These are phyloP conservation scores for Zaprionus lineosus DNA, from an alignment of 2,888 invertebrate species.

Conservation along the genomic window DNA sequence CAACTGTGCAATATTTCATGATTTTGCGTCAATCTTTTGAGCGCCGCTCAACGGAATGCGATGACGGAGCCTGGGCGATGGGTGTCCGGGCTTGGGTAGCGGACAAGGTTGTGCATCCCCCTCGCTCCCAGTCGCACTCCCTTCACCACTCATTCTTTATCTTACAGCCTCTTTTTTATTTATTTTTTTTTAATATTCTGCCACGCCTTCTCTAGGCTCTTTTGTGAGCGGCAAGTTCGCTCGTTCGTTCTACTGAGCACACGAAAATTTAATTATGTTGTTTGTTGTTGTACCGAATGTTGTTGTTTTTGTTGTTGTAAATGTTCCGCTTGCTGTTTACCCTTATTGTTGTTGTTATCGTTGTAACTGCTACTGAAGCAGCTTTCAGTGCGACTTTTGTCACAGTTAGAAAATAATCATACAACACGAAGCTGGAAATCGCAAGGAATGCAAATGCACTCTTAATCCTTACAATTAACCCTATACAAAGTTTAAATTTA, in stretches of 20 bases:
- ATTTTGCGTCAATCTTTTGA: constrained; percentile 68
- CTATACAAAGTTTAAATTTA: too few species aligned
- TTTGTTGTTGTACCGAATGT: constrained; percentile 22
- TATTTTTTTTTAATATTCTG: too few species aligned
- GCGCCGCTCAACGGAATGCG: constrained; percentile 29
- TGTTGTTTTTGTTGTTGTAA: neutral
- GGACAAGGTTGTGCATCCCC: neutral
- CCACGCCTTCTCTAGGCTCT: constrained; percentile 9
- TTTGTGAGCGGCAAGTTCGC: constrained; percentile 50
- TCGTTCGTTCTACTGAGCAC: constrained; percentile 63
- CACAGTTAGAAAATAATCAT: constrained; percentile 49
- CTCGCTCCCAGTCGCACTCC: too few species aligned
- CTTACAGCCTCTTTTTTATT: too few species aligned
- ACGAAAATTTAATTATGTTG: constrained; percentile 67
- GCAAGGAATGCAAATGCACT: neutral
- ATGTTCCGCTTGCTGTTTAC: too few species aligned
- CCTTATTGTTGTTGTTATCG: neutral
- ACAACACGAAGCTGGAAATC: neutral
- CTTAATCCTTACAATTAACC: too few species aligned
- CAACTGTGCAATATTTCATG: constrained; percentile 74
- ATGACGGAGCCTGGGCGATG: constrained; percentile 6
- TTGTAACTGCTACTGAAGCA: constrained; percentile 23
- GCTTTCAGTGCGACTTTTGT: constrained; percentile 56
- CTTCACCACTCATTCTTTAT: too few species aligned
- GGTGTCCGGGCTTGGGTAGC: constrained; percentile 4